Base-by-base conservation (phyloP, 2,113 vertebrate species). In the Zosterops pallidus region DNA sequence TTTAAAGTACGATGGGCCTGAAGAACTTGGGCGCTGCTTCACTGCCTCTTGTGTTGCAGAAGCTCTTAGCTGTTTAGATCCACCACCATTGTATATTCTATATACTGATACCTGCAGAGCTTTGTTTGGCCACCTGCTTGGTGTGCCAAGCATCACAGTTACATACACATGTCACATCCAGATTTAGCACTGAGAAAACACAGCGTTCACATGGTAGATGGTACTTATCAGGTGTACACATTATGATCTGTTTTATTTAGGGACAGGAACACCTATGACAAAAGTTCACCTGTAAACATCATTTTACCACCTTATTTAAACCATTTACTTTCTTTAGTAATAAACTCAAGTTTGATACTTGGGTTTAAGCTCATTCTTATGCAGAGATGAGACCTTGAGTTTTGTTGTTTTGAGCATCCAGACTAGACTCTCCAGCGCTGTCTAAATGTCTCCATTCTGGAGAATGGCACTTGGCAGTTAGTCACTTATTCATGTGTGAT, bases 401-500 rank as follows among this genome's bases (percentile, higher is more conserved):
- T 83, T 75, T 69, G 41, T 26, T 69, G 35, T 13, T 69, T 77
- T 67, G 67, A 39, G 14, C 50, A 93, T 49, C 50, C 63, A 80
- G 60, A 70, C 28, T 77, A 83, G 59, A 50, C 18, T 93, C 28
- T 82, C 33, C 59, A 70, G 31, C 25, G 55, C 26, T 18, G 29
- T 50, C 44, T 64, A 87, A 87, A 89, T 57, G 37, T 57, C 67
- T 88, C 47, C 60, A 78, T 90, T 77, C 9, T 31, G 28, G 39
- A 74, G 33, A 94, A 88, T 31, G 35, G 35, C 39, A 78, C 77
- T 92, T 93, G 92, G 90, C 80, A 88, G 68, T 46, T 50, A 78
- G 76, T 67, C 63, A 28, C 21, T 90, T 88, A 86, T 24, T 93
- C 79, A 63, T 86, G 55, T 55, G 71, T 41, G 56, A 78, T 81